Evolutionary conservation across 2,113 vertebrate species (phyloP), one percentile per base, ranked within the genome.

Genomic region (Dicrurus megarhynchus): DNA sequence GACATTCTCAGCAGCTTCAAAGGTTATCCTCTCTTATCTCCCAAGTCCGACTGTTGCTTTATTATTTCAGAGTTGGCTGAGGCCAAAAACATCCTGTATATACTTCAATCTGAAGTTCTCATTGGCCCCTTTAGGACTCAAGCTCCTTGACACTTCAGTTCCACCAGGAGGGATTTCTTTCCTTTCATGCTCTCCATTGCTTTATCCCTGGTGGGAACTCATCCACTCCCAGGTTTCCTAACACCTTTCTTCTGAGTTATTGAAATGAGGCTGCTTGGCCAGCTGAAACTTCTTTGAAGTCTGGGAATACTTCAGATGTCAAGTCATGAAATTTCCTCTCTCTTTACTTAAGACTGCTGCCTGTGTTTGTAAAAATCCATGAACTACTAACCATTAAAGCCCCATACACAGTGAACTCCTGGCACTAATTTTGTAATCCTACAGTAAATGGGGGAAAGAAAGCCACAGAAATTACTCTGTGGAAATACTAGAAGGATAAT

Each of bases 261-360:
- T 84, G 90, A 96, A 97, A 93, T 91, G 84, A 93, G 84, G 87
- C 87, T 96, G 92, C 71, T 78, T 74, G 33, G 67, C 39, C 76
- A 96, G 80, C 57, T 47, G 89, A 96, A 97, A 94, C 90, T 75
- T 95, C 84, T 97, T 93, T 94, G 84, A 96, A 93, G 73, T 68
- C 74, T 65, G 90, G 86, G 65, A 94, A 96, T 91, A 90, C 92
- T 95, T 97, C 94, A 91, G 80, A 95, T 95, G 95, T 95, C 95
- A 96, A 93, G 91, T 86, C 80, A 86, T 84, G 61, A 96, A 86
- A 91, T 91, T 96, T 94, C 68, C 35, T 83, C 68, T 91, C 78
- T 91, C 80, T 93, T 79, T 93, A 67, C 85, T 94, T 95, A 73
- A 92, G 87, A 77, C 28, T 90, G 44, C 70, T 94, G 67, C 68